A percentile compares a stretch with the other conserved stretches of the same genome.
These are phyloP conservation scores for Drosophila baimaii DNA, from an alignment of 1,140 invertebrate species.

Conservation along the genomic window DNA sequence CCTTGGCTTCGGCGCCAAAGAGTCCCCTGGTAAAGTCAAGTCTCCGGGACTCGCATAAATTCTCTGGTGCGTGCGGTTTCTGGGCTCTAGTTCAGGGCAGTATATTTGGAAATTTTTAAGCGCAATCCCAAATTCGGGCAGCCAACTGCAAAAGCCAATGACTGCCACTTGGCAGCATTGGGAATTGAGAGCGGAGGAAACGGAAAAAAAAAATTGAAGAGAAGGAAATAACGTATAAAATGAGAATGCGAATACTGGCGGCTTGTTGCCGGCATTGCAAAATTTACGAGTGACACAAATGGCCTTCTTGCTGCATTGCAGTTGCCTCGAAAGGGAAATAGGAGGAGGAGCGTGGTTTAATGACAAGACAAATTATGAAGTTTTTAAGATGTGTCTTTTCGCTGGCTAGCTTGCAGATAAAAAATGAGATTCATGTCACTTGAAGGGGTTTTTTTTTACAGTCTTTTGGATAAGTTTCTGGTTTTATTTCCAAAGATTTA, in stretches of 20 bases:
- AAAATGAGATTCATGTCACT: background rate
- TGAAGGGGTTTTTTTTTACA: too few species aligned
- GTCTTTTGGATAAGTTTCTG: too few species aligned
- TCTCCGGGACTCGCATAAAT: constrained; percentile 71
- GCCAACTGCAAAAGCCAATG: constrained; percentile 68
- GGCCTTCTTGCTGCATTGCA: constrained; percentile 62
- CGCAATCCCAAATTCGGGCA: constrained; percentile 60
- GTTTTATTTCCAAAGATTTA: background rate
- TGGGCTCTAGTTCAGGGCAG: constrained; percentile 49
- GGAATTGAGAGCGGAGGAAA: constrained; percentile 26
- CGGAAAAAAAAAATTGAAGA: constrained; percentile 35
- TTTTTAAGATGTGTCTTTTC: constrained; percentile 71
- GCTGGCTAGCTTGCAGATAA: constrained; percentile 26
- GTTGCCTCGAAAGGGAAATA: constrained; percentile 31
- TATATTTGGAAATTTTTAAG: constrained; percentile 74
- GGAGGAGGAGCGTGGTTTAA: constrained; percentile 39
- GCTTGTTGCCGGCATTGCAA: constrained; percentile 74
- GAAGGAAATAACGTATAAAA: constrained; percentile 37
- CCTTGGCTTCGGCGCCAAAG: constrained; percentile 56
- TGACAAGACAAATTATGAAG: constrained; percentile 79
- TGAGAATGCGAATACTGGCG: constrained; percentile 63
- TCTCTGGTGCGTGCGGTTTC: constrained; percentile 50
- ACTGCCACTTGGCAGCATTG: constrained; percentile 78
- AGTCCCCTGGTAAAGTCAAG: constrained; percentile 50
- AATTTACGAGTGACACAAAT: constrained; percentile 80